phyloP scores from a whole-genome alignment of 2,888 invertebrate genomes.

The Calliphora vomitoria region DNA sequence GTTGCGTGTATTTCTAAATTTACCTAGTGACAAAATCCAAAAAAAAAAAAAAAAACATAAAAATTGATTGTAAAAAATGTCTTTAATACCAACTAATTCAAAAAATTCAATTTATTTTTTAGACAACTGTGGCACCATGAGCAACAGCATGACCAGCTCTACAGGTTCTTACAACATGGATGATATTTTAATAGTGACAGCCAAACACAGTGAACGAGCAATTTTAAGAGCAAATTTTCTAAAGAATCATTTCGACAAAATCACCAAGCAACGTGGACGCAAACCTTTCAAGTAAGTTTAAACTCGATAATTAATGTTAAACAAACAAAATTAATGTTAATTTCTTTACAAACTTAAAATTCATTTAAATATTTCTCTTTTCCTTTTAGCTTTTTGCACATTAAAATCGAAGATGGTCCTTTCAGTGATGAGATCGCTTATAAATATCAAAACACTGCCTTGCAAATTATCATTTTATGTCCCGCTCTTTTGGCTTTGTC shows the following conservation, averaged over 20 bases:
- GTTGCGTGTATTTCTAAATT: conserved; percentile 56
- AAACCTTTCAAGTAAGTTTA: conserved; percentile 91
- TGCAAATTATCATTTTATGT: conserved; percentile 93
- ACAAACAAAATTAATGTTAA: neutral
- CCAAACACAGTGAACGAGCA: conserved; percentile 91
- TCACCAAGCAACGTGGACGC: conserved; percentile 91
- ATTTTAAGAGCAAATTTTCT: conserved; percentile 93
- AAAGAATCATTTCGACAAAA: conserved; percentile 92
- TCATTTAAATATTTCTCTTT: neutral
- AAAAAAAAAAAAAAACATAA: neutral
- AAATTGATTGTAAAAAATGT: neutral
- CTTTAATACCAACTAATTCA: conserved; percentile 20
- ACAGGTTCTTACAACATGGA: conserved; percentile 87
- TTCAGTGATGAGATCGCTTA: conserved; percentile 85
- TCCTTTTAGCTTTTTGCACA: conserved; percentile 88
- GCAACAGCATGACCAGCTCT: conserved; percentile 79
- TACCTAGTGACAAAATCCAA: conserved; percentile 23
- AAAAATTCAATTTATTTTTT: conserved; percentile 78
- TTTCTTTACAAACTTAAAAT: neutral
- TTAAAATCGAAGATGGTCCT: conserved; percentile 89
- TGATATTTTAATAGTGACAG: conserved; percentile 92
- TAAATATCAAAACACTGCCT: conserved; percentile 87
- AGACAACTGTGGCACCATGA: conserved; percentile 84
- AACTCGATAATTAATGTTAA: neutral
- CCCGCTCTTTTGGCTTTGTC: conserved; percentile 88